Evolutionary conservation across 2,113 vertebrate species (phyloP).

Genomic region (Archilochus colubris): DNA sequence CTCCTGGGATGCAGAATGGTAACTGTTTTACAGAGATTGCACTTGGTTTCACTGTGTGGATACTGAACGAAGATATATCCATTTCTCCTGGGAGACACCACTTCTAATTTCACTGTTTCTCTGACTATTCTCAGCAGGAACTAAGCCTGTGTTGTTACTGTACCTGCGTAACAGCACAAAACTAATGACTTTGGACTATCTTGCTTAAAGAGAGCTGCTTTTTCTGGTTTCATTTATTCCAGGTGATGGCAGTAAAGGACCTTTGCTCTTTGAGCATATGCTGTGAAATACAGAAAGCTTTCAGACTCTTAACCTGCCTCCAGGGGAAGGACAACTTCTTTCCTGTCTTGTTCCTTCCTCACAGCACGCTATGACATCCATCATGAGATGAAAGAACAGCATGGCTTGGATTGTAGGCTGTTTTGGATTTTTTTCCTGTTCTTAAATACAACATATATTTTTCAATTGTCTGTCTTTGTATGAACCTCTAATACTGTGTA

Average conservation of each 20-base stretch:
- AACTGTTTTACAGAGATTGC: not conserved
- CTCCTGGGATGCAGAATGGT: not conserved
- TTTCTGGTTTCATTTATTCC: slow-evolving; percentile 58
- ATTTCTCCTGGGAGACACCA: not conserved
- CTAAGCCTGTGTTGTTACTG: not conserved
- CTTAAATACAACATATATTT: not conserved
- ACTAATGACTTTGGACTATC: not conserved
- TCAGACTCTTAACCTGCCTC: not conserved
- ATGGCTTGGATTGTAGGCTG: not conserved
- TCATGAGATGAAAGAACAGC: not conserved
- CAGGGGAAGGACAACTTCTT: not conserved
- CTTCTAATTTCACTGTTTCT: not conserved
- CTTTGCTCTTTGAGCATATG: slow-evolving; percentile 32
- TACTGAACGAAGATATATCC: not conserved
- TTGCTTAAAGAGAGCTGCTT: not conserved
- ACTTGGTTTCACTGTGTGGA: not conserved
- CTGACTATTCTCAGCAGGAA: not conserved
- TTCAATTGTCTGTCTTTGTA: not conserved
- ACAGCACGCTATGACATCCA: not conserved
- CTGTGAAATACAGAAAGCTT: not conserved
- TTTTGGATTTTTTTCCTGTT: not conserved
- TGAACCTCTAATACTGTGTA: not conserved
- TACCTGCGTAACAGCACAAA: not conserved
- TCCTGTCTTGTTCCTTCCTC: not conserved
- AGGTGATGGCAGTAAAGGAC: slow-evolving; percentile 78